phyloP scores from a whole-genome alignment of 2,113 vertebrate species.

The Lucifuga dentata region DNA sequence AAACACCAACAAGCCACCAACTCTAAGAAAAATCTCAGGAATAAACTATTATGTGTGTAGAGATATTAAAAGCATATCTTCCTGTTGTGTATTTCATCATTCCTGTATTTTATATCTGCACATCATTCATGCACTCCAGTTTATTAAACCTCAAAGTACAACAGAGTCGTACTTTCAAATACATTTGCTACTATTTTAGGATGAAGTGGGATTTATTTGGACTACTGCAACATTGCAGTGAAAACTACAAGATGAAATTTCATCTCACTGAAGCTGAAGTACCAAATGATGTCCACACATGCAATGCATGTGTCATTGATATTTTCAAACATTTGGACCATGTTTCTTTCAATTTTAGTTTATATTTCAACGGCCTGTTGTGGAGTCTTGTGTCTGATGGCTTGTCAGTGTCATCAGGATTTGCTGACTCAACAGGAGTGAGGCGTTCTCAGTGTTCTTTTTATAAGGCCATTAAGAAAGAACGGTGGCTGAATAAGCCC shows the following conservation, averaged over 20 bases:
- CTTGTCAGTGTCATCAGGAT: conserved; percentile 13
- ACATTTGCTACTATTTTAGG: neutral
- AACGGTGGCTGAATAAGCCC: conserved; percentile 69
- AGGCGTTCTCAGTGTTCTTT: conserved; percentile 44
- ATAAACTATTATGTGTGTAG: too few species aligned
- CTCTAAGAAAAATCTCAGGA: too few species aligned
- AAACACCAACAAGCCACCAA: too few species aligned
- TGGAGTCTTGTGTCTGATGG: neutral
- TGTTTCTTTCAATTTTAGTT: neutral
- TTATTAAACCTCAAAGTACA: too few species aligned
- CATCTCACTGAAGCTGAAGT: neutral
- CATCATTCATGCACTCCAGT: too few species aligned
- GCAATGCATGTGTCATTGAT: neutral
- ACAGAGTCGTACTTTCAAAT: too few species aligned
- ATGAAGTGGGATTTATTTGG: too few species aligned
- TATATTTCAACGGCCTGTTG: conserved; percentile 20
- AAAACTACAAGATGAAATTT: too few species aligned
- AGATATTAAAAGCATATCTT: too few species aligned
- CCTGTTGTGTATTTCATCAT: neutral
- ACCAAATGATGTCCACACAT: neutral
- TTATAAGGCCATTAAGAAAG: conserved; percentile 75
- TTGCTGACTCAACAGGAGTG: conserved; percentile 72
- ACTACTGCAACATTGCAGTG: neutral
- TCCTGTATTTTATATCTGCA: neutral
- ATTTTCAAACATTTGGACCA: neutral